Conservation (phyloP, 2,797 vertebrate species). For the Fundulus diaphanus region DNA sequence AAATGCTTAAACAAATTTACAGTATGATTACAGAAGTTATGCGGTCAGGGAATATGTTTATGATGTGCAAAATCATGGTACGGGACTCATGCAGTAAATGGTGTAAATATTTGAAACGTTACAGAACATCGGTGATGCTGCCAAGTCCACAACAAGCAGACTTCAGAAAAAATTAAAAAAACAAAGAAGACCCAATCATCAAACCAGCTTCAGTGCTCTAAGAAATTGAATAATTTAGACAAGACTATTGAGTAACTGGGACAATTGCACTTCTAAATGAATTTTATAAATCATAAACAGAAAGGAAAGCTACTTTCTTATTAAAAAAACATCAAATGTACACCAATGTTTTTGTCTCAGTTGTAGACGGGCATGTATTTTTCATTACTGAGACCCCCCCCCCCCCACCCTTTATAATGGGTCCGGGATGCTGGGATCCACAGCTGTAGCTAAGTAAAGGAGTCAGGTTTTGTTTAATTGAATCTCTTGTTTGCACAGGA, state of each 20-base stretch:
- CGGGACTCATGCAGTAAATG: conserved; percentile 23
- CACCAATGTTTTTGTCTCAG: neutral
- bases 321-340: neutral
- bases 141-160: conserved; percentile 11
- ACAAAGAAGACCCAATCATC: neutral
- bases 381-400: neutral
- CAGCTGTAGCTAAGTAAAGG: conserved; percentile 19
- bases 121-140: conserved; percentile 42
- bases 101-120: conserved; percentile 17
- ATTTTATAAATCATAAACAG: neutral
- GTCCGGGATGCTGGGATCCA: neutral
- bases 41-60: conserved; percentile 8
- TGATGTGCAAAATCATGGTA: conserved; percentile 15
- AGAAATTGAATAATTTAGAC: neutral
- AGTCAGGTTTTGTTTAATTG: conserved; percentile 12
- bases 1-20: conserved; percentile 24
- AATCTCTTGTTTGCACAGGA: conserved; percentile 52
- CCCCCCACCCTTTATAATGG: neutral
- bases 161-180: too few relatives aligned
- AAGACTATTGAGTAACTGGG: neutral
- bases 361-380: neutral
- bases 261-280: neutral
- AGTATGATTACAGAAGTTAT: conserved; percentile 26
- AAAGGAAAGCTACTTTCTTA: neutral
- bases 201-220: neutral